A percentile compares a stretch with the other conserved stretches of the same genome.
Evolutionary conservation across 2,797 vertebrate genomes (phyloP).

Genomic region (Tolypeutes matacus): DNA sequence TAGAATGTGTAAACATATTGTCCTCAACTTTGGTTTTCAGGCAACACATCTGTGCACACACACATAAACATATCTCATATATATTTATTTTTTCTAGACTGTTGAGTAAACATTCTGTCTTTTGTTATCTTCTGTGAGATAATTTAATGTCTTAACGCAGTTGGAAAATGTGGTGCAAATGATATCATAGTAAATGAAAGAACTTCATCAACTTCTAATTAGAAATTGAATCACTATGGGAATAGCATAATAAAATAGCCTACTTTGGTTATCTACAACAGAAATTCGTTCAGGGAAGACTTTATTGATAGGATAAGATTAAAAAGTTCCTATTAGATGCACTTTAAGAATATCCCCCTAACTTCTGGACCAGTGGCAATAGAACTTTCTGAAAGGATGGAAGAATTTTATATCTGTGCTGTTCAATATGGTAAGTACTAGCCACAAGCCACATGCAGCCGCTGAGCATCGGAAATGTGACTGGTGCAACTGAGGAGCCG

Average conservation of each 20-base stretch:
- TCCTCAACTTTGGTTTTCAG: background rate
- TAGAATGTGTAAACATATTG: background rate
- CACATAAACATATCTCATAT: background rate
- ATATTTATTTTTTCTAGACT: conserved; percentile 50
- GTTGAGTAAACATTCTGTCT: conserved; percentile 76
- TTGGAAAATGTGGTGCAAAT: conserved; percentile 83
- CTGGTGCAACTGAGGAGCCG: background rate
- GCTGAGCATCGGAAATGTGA: background rate
- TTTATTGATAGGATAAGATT: conserved; percentile 67
- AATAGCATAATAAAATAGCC: conserved; percentile 74
- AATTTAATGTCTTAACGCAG: conserved; percentile 84
- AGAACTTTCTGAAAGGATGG: background rate
- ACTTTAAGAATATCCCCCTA: conserved; percentile 42
- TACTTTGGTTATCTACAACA: conserved; percentile 61
- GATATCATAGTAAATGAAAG: conserved; percentile 83
- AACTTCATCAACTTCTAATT: conserved; percentile 87
- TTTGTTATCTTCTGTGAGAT: conserved; percentile 78
- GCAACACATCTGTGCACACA: background rate
- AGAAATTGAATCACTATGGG: conserved; percentile 78
- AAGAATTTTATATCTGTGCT: background rate
- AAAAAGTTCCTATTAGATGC: conserved; percentile 65
- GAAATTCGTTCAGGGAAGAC: conserved; percentile 45
- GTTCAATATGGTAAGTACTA: background rate
- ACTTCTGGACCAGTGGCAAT: background rate
- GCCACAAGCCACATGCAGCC: background rate